These are phyloP conservation scores for Rhamphomyia laevipes DNA, from an alignment of 2,888 invertebrate genomes.

Conservation along the genomic window DNA sequence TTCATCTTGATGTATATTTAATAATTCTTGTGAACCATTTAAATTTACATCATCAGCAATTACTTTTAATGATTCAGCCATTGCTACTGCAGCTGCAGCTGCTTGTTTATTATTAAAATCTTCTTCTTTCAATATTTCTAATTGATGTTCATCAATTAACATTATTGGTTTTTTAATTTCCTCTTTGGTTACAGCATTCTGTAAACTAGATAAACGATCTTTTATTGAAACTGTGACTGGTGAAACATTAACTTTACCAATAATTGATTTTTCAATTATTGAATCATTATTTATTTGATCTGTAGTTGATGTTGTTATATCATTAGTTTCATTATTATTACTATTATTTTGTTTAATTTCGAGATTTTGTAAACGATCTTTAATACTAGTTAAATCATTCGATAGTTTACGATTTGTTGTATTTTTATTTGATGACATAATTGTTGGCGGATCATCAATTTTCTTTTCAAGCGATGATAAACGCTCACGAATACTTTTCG, in stretches of 20 bases:
- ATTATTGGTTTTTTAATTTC: conserved; percentile 30
- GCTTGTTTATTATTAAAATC: conserved; percentile 22
- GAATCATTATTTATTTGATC: conserved; percentile 15
- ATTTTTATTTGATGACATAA: conserved; percentile 18
- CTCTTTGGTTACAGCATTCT: conserved; percentile 35
- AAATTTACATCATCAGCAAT: conserved; percentile 10
- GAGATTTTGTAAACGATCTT: conserved; percentile 50
- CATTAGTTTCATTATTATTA: conserved; percentile 20
- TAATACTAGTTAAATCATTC: conserved; percentile 50
- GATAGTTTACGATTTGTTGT: conserved; percentile 42
- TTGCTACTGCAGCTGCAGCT: conserved; percentile 10
- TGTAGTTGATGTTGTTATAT: conserved; percentile 13
- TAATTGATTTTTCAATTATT: not conserved
- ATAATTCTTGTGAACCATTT: conserved; percentile 12
- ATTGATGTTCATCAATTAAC: conserved; percentile 39
- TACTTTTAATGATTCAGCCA: conserved; percentile 12
- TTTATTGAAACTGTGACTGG: conserved; percentile 33
- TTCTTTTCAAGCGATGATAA: conserved; percentile 55
- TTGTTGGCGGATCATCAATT: conserved; percentile 36
- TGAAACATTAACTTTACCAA: conserved; percentile 21
- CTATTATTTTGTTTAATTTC: conserved; percentile 41
- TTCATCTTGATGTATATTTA: conserved; percentile 13
- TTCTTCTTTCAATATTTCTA: conserved; percentile 40
- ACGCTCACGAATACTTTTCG: conserved; percentile 61
- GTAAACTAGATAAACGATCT: conserved; percentile 34